A percentile compares a stretch with the other conserved stretches of the same genome.
These are phyloP conservation scores for Channa striata DNA, from an alignment of 2,797 vertebrate genomes.

Conservation along the genomic window DNA sequence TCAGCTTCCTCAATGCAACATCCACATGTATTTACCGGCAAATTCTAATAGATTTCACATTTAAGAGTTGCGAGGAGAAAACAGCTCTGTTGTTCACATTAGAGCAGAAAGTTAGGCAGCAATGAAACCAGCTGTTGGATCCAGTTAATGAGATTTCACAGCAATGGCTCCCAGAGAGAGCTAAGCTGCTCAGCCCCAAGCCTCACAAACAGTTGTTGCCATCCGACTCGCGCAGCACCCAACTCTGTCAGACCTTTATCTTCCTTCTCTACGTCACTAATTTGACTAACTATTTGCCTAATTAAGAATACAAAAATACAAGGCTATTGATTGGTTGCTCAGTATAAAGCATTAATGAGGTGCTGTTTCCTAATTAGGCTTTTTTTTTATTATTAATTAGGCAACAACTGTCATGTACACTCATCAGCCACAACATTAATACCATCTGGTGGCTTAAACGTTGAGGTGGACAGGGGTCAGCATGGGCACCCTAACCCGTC, in stretches of 20 bases:
- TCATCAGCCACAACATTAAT: no score
- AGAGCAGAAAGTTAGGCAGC: constrained; percentile 73
- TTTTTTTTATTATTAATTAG: constrained; percentile 1
- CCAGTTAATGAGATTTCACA: constrained; percentile 82
- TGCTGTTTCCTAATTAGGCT: constrained; percentile 40
- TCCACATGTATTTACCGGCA: constrained; percentile 26
- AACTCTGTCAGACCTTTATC: constrained; percentile 11
- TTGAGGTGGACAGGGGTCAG: no score
- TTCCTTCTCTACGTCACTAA: background rate
- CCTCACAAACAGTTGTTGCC: background rate
- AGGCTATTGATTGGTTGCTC: constrained; percentile 35
- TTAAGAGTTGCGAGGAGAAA: constrained; percentile 28
- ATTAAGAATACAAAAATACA: constrained; percentile 23
- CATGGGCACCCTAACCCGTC: no score
- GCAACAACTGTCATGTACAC: no score
- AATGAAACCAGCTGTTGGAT: constrained; percentile 72
- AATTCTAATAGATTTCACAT: constrained; percentile 39
- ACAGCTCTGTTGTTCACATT: constrained; percentile 29
- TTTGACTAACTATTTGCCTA: constrained; percentile 22
- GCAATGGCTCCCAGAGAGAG: constrained; percentile 26
- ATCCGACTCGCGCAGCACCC: constrained; percentile 7
- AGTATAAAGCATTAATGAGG: constrained; percentile 19
- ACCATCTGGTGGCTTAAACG: no score
- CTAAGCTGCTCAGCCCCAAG: constrained; percentile 9
- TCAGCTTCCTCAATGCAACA: constrained; percentile 17